Conservation (phyloP, 1,140 invertebrate genomes). For the Drosophila gunungcola region DNA sequence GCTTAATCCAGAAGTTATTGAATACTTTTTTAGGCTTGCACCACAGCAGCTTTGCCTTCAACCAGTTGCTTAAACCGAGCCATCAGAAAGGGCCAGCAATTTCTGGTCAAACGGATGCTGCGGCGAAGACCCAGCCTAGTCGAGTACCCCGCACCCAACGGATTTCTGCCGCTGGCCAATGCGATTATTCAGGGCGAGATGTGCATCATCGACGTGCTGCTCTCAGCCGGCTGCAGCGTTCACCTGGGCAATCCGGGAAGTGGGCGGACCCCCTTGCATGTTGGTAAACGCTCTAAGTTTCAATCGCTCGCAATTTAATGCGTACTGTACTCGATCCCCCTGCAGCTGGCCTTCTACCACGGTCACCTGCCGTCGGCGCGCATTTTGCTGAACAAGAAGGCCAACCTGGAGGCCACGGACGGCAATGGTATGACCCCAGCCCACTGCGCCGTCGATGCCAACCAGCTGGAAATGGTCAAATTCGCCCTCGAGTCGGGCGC, state of each 20-base stretch:
- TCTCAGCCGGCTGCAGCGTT: constrained; percentile 74
- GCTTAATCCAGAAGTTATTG: no score
- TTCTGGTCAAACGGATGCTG: constrained; percentile 80
- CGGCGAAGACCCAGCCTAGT: constrained; percentile 72
- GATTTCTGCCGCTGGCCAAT: constrained; percentile 76
- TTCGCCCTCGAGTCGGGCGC: constrained; percentile 76
- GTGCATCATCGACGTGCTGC: constrained; percentile 74
- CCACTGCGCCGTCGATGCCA: constrained; percentile 78
- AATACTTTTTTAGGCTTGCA: constrained; percentile 42
- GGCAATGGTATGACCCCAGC: constrained; percentile 76
- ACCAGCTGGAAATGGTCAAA: constrained; percentile 77
- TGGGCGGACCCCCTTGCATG: constrained; percentile 72
- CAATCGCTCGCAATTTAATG: background rate
- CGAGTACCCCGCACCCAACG: constrained; percentile 74
- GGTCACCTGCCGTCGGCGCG: constrained; percentile 75
- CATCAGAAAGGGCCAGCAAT: constrained; percentile 79
- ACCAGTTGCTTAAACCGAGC: constrained; percentile 71
- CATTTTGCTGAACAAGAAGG: constrained; percentile 80
- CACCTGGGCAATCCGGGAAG: constrained; percentile 69
- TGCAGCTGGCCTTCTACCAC: constrained; percentile 74
- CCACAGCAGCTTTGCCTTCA: constrained; percentile 60
- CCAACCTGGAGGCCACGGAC: constrained; percentile 68
- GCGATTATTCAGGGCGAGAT: constrained; percentile 75
- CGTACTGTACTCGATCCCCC: background rate
- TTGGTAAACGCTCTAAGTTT: constrained; percentile 8